Base-by-base conservation (phyloP, 2,113 vertebrate genomes). In the Poicephalus meyeri region DNA sequence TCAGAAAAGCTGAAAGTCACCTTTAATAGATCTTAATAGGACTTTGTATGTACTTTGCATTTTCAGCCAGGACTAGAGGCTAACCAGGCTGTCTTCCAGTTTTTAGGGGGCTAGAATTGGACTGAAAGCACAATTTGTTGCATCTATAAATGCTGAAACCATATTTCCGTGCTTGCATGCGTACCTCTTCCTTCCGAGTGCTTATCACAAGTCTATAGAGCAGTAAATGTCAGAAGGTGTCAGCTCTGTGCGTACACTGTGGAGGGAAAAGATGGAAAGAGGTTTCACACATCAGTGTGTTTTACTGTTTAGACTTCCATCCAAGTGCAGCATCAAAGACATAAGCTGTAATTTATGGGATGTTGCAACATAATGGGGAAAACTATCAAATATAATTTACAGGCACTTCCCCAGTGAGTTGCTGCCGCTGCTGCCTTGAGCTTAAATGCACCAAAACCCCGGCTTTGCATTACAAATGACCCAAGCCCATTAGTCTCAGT, bases 401-500 rank as follows among this genome's bases (percentile, higher is more conserved):
- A 58, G 49, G 10, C 33, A 12, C 17, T 49, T 58, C 21, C 50
- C 33, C 33, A 10, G 26, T 3, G 68, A 56, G 39, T 9, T 53
- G 80, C 4, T 49, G 70, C 73, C 80, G 93, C 87, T 49, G 16
- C 47, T 89, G 20, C 64, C 33, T 35, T 37, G 9, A 25, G 16
- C 28, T 53, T 28, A 49, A 73, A 42, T 5, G 58, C 76, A 28
- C 20, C 55, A 29, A 18, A 55, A 0, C 33, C 55, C 44, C 0
- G 0, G 17, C 70, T 88, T n/a, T 78, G 72, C 23, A 0, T 60
- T 31, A 4, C 11, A 31, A 88, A 31, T 21, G 16, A 10, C 33
- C 56, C 0, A 15, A 70, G n/a, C 3, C 55, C 9, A 1, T 47
- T 11, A 46, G 28, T 42, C 73, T 41, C 31, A 0, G 29, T 7